These are phyloP conservation scores for Pocillopora meandrina DNA, from an alignment of 92 coral and sea anemone species.

Conservation along the genomic window DNA sequence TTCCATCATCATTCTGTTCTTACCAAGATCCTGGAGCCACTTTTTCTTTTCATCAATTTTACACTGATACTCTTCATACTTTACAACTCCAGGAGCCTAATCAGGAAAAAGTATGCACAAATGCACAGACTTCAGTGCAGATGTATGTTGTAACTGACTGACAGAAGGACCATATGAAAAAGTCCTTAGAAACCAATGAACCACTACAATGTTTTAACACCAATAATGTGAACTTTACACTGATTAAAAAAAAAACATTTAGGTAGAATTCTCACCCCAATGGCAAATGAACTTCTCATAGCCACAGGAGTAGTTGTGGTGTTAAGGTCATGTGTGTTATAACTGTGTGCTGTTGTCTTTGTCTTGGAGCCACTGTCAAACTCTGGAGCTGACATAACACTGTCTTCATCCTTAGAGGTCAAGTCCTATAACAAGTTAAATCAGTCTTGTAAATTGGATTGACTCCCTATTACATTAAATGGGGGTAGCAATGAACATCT, in stretches of 20 bases:
- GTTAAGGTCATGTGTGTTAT: constrained; percentile 1
- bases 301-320: constrained; percentile 70
- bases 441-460: background rate
- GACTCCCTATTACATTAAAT: background rate
- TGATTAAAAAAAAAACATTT: background rate
- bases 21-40: constrained; percentile 90
- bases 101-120: background rate
- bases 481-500: background rate
- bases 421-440: background rate
- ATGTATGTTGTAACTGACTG: background rate
- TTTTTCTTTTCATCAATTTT: constrained; percentile 69
- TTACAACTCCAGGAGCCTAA: constrained; percentile 97
- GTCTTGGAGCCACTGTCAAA: background rate
- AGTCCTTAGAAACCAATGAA: background rate
- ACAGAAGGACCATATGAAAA: background rate
- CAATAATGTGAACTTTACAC: background rate
- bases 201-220: too few species aligned
- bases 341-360: constrained; percentile 1
- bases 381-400: background rate
- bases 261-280: constrained; percentile 72
- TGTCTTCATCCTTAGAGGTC: constrained; percentile 2
- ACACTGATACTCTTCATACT: constrained; percentile 69
- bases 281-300: constrained; percentile 94
- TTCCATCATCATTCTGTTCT: background rate
- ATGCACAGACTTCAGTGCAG: background rate